These are phyloP conservation scores for Paraescarpia echinospica DNA, from an alignment of 1,140 invertebrate species.

Conservation along the genomic window DNA sequence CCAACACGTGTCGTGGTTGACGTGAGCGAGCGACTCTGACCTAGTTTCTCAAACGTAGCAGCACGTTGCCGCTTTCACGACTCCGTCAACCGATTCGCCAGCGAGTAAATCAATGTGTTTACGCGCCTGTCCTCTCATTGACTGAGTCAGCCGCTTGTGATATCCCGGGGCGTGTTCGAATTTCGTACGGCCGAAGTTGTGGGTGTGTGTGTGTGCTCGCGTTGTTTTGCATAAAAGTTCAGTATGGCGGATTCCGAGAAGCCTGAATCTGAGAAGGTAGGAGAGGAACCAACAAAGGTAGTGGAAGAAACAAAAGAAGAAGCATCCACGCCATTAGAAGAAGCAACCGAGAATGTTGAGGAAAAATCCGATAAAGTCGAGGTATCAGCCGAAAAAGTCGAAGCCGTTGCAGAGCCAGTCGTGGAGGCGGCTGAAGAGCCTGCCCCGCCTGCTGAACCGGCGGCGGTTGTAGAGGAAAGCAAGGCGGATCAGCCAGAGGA, in stretches of 20 bases:
- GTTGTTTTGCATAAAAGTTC: background rate
- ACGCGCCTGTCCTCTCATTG: background rate
- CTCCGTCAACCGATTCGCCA: background rate
- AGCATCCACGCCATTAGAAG: background rate
- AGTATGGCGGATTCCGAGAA: background rate
- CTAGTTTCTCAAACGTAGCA: background rate
- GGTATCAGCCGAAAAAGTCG: background rate
- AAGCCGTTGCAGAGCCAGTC: background rate
- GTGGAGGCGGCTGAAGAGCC: background rate
- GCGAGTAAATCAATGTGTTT: slow-evolving; percentile 5
- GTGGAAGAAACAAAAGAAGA: background rate
- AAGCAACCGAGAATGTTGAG: background rate
- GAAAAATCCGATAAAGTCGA: background rate
- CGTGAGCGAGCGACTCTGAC: background rate
- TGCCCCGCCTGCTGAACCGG: background rate
- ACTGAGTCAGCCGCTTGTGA: background rate
- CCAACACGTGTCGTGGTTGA: background rate
- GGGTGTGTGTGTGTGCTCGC: background rate
- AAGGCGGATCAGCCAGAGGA: background rate
- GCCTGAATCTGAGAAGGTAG: background rate
- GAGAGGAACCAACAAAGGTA: background rate
- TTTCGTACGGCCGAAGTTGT: background rate
- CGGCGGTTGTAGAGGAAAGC: background rate
- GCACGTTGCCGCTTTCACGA: background rate
- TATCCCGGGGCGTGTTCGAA: background rate